Evolutionary conservation across 2,113 vertebrate genomes (phyloP).

Genomic region (Cephalopholis sonnerati): DNA sequence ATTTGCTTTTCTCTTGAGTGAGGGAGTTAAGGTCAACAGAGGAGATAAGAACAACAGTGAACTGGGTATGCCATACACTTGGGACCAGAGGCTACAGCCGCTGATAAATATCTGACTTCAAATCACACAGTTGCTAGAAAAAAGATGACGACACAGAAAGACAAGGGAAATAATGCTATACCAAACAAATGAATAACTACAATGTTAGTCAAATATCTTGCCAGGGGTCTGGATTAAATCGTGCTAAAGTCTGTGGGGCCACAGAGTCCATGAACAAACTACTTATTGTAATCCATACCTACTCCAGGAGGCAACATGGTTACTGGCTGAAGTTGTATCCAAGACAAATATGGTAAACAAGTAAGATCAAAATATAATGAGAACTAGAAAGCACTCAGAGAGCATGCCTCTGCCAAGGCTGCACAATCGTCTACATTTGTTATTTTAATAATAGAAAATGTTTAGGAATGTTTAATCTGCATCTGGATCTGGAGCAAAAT

Average conservation of each 20-base stretch:
- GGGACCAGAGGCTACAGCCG: conserved; percentile 13
- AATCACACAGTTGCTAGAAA: conserved; percentile 15
- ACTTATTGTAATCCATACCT: conserved; percentile 43
- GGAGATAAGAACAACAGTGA: conserved; percentile 28
- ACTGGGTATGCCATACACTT: conserved; percentile 16
- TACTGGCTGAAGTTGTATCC: conserved; percentile 36
- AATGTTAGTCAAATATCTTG: conserved; percentile 10
- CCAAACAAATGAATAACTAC: conserved; percentile 35
- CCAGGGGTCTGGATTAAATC: conserved; percentile 39
- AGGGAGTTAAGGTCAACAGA: conserved; percentile 22
- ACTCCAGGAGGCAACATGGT: conserved; percentile 25
- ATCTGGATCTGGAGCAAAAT: conserved; percentile 39
- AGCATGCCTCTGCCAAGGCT: background rate
- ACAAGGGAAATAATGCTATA: conserved; percentile 32
- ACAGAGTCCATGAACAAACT: conserved; percentile 19
- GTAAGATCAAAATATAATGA: conserved; percentile 36
- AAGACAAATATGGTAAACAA: conserved; percentile 60
- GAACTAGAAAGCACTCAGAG: conserved; percentile 10
- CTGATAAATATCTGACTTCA: conserved; percentile 8
- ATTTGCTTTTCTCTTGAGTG: conserved; percentile 39
- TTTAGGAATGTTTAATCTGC: conserved; percentile 47
- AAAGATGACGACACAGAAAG: conserved; percentile 12
- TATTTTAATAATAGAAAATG: conserved; percentile 48
- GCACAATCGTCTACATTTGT: conserved; percentile 31
- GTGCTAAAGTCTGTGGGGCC: conserved; percentile 7